These are phyloP conservation scores for Orthosia incerta DNA, from an alignment of 2,888 invertebrate genomes.

Conservation along the genomic window DNA sequence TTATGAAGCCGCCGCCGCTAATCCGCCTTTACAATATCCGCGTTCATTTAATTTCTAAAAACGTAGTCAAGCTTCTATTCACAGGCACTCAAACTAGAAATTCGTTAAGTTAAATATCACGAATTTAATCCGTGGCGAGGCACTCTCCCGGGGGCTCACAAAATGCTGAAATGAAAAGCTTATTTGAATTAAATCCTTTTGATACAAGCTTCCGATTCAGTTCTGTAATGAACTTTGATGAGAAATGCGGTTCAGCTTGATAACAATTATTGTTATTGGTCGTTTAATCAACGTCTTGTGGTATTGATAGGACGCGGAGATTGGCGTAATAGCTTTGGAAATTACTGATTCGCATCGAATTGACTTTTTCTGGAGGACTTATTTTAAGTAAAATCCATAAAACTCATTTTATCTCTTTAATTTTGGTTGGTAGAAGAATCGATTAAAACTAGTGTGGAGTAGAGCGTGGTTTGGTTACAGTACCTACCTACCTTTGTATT, in stretches of 20 bases:
- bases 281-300: constrained; percentile 61
- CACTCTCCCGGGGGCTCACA: constrained; percentile 65
- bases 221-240: constrained; percentile 72
- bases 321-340: constrained; percentile 51
- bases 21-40: constrained; percentile 54
- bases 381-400: constrained; percentile 26
- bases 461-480: constrained; percentile 18
- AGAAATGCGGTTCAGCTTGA: constrained; percentile 61
- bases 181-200: constrained; percentile 78
- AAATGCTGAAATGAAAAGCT: constrained; percentile 74
- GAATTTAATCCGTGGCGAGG: constrained; percentile 68
- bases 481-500: constrained; percentile 22
- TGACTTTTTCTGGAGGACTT: constrained; percentile 36
- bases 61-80: constrained; percentile 57
- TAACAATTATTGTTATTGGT: constrained; percentile 66
- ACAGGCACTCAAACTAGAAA: constrained; percentile 66
- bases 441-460: constrained; percentile 38
- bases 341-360: constrained; percentile 61
- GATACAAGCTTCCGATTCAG: constrained; percentile 73
- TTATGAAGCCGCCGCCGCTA: constrained; percentile 41
- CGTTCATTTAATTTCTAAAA: constrained; percentile 64
- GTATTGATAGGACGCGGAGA: constrained; percentile 54
- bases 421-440: constrained; percentile 35
- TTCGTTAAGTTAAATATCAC: constrained; percentile 69
- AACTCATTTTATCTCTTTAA: constrained; percentile 35